Evolutionary conservation across 2,888 invertebrate species (phyloP), one percentile per base, ranked within the genome.

Genomic region (Leptinotarsa rubiginosa): DNA sequence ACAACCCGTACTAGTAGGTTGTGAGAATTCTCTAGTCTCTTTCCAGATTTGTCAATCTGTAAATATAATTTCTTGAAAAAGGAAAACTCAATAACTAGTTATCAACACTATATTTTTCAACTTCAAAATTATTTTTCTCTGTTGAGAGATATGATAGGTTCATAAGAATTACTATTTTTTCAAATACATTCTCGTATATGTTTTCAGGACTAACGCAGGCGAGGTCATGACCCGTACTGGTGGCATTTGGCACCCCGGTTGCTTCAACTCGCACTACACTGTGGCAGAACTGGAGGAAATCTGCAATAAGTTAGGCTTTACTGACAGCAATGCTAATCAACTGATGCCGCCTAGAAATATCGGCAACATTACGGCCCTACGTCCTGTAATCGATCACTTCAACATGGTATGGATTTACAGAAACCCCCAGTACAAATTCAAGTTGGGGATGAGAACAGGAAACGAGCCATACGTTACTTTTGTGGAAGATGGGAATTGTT

Each of bases 171-270:
- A n/a, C n/a, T n/a, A n/a, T 41, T 41, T 12, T 41, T 41, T 10
- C 10, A 41, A 41, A 41, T 41, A 41, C 41, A 41, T 41, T 41
- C 12, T 2, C 2, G 41, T n/a, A 16, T n/a, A 50, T 50, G 1
- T 50, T 50, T 13, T 15, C 50, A 50, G n/a, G 50, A 70, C 75
- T 3, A 90, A 91, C n/a, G 90, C 89, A 16, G 94, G 94, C 0
- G 93, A 93, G 87, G 91, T 95, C 0, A 89, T 93, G 68, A 88
- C 90, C 5, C 90, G 91, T 65, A 90, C 91, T 0, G 92, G 91
- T 77, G 95, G 95, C 16, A 88, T 93, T 12, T 94, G 94, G 93
- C 92, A 93, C 79, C 89, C 93, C 0, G 93, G 93, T 83, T 95
- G 95, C 83, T 93, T 91, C 79, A 85, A 90, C 0, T 70, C 79